Conservation (phyloP, 2,888 invertebrate species). For the Tenthredo scrophulariae region DNA sequence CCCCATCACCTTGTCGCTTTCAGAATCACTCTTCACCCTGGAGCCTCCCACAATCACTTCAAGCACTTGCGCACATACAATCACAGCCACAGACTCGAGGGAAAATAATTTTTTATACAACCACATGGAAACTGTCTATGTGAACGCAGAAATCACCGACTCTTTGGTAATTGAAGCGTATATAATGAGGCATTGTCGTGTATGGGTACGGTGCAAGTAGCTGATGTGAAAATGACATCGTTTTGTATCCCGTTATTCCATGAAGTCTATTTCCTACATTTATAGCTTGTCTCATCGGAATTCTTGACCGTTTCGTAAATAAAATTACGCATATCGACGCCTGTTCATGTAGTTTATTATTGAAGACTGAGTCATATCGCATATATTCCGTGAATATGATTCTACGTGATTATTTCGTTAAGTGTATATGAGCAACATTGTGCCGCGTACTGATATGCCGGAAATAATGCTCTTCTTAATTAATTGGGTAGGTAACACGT, state of each 20-base stretch:
- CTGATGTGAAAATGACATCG: not conserved
- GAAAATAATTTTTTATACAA: not conserved
- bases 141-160: not conserved
- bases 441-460: not conserved
- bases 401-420: not conserved
- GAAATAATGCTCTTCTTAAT: not conserved
- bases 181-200: not conserved
- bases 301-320: not conserved
- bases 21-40: not conserved
- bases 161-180: not conserved
- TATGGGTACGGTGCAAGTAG: not conserved
- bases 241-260: not conserved
- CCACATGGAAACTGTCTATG: not conserved
- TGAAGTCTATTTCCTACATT: not conserved
- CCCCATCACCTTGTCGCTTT: conserved; percentile 15
- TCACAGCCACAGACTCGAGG: not conserved
- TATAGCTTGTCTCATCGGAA: not conserved
- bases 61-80: not conserved
- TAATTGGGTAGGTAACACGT: not conserved
- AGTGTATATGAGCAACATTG: not conserved
- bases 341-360: not conserved
- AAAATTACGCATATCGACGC: not conserved
- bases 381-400: not conserved
- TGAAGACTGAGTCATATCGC: not conserved
- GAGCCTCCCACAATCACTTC: conserved; percentile 21